Evolutionary conservation across 2,888 invertebrate genomes (phyloP).

Genomic region (Cordilura impudica): DNA sequence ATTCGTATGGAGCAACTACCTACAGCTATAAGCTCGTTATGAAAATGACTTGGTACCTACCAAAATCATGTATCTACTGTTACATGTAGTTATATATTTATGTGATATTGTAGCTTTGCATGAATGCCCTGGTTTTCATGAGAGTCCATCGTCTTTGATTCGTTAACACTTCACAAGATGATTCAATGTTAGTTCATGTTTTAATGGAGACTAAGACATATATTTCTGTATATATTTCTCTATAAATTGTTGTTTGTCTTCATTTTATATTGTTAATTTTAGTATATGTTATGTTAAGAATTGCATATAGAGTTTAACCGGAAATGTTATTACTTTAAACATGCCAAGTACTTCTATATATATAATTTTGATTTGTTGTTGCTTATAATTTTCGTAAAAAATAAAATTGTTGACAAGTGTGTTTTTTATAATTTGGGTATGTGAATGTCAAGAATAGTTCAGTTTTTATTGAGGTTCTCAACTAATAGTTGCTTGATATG

Average conservation of each 20-base stretch:
- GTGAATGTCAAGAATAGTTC: conserved; percentile 43
- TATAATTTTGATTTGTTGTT: not conserved
- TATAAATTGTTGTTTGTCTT: conserved; percentile 37
- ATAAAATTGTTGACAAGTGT: conserved; percentile 34
- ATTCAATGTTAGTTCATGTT: not conserved
- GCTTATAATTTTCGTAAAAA: conserved; percentile 27
- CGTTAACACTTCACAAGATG: conserved; percentile 28
- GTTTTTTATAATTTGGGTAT: conserved; percentile 25
- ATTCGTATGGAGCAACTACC: not conserved
- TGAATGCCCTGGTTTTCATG: not conserved
- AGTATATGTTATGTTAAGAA: conserved; percentile 7
- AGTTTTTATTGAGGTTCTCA: conserved; percentile 28
- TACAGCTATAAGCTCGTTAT: conserved; percentile 34
- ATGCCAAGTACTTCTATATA: conserved; percentile 44
- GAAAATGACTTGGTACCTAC: conserved; percentile 34
- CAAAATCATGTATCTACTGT: not conserved
- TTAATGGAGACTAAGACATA: conserved; percentile 13
- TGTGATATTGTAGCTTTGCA: not conserved
- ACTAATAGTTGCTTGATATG: not conserved
- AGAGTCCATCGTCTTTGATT: conserved; percentile 10
- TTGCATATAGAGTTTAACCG: conserved; percentile 42
- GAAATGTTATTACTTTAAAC: conserved; percentile 58
- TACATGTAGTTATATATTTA: not conserved
- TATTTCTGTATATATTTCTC: conserved; percentile 2
- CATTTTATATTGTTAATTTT: conserved; percentile 42